Conservation (phyloP, 35 echinoderm and acorn worm genomes). For the Antedon bifida region DNA sequence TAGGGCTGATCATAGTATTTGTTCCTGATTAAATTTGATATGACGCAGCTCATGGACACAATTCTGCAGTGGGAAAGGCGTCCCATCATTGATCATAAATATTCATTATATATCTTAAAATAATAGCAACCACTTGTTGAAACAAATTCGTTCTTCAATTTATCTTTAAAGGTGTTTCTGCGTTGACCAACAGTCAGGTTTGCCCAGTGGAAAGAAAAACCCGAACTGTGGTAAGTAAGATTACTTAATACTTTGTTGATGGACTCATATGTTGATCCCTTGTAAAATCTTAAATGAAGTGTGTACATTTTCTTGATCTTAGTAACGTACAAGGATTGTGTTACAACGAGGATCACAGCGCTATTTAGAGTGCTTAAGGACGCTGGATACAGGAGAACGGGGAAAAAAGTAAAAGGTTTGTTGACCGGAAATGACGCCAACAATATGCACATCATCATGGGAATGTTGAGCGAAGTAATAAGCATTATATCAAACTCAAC, state of each 20-base stretch:
- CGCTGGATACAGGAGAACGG: not conserved
- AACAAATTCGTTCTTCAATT: no score
- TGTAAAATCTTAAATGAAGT: no score
- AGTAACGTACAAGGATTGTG: not conserved
- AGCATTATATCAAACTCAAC: not conserved
- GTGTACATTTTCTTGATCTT: not conserved
- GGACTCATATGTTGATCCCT: no score
- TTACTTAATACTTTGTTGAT: no score
- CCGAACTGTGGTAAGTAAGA: not conserved
- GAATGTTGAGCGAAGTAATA: not conserved
- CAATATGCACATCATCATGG: not conserved
- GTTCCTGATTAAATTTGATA: no score
- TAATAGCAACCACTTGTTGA: no score
- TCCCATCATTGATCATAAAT: no score
- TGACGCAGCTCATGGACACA: no score
- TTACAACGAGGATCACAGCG: not conserved
- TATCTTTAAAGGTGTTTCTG: not conserved
- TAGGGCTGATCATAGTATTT: no score
- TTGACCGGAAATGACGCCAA: not conserved
- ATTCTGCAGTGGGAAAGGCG: no score
- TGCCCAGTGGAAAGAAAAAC: not conserved
- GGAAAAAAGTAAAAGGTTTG: not conserved
- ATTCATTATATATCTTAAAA: no score
- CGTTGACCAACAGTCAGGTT: not conserved
- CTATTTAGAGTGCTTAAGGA: not conserved